phyloP scores from a whole-genome alignment of 2,888 invertebrate species.

The Bellardia pandia region DNA sequence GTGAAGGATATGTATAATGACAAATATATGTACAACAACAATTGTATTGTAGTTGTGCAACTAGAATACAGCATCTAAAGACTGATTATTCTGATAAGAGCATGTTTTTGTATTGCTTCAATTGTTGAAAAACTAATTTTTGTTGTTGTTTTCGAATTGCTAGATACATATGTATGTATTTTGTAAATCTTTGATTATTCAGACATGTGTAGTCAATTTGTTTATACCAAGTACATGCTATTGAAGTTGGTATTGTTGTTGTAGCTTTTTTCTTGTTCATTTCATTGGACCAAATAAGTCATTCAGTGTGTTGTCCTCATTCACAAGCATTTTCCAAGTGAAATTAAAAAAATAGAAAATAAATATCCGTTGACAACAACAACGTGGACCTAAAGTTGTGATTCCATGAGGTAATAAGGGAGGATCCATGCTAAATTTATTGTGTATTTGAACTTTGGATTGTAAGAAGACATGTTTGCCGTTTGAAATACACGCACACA shows the following conservation, averaged over 20 bases:
- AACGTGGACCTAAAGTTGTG: conserved; percentile 9
- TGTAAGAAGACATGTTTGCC: conserved; percentile 38
- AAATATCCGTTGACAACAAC: conserved; percentile 36
- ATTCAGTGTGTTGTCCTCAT: conserved; percentile 21
- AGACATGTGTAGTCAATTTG: conserved; percentile 66
- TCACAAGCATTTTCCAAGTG: conserved; percentile 21
- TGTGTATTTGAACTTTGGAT: conserved; percentile 28
- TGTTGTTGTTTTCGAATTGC: conserved; percentile 27
- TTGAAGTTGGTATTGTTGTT: background rate
- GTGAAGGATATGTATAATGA: conserved; percentile 62
- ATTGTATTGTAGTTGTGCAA: background rate
- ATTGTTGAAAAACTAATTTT: conserved; percentile 32
- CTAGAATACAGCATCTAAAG: conserved; percentile 10
- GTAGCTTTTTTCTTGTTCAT: conserved; percentile 7
- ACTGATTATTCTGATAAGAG: conserved; percentile 20
- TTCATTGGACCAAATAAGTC: conserved; percentile 19
- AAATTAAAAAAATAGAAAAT: conserved; percentile 30
- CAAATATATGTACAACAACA: conserved; percentile 51
- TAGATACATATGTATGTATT: background rate
- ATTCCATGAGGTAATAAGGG: conserved; percentile 42
- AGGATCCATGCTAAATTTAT: conserved; percentile 60
- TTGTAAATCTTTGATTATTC: conserved; percentile 54
- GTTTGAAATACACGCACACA: background rate
- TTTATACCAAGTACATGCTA: conserved; percentile 11
- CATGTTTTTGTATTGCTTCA: background rate